A percentile compares a stretch with the other conserved stretches of the same genome.
Evolutionary conservation across 2,888 invertebrate species (phyloP).

Genomic region (Scaptomyza polygonia): DNA sequence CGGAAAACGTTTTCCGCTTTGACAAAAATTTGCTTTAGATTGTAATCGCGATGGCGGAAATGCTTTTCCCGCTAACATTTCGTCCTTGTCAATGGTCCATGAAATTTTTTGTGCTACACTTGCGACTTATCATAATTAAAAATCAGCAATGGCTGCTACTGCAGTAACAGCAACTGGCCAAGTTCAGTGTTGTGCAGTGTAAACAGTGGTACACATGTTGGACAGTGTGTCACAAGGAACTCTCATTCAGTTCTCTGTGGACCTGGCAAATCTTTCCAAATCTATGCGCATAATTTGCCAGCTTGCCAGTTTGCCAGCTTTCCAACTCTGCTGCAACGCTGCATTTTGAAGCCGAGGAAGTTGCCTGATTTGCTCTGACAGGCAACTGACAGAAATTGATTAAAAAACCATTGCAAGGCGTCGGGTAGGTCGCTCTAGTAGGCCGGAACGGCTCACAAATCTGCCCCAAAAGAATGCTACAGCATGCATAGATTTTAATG

Average conservation of each 20-base stretch:
- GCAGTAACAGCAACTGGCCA: conserved; percentile 46
- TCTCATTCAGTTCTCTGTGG: conserved; percentile 9
- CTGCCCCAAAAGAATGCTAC: conserved; percentile 30
- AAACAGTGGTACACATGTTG: conserved; percentile 17
- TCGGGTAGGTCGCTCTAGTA: conserved; percentile 44
- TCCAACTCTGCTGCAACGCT: conserved; percentile 1
- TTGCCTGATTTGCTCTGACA: conserved; percentile 67
- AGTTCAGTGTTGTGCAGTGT: conserved; percentile 60
- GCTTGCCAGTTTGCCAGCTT: conserved; percentile 1
- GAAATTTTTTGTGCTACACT: conserved; percentile 34
- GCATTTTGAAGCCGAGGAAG: conserved; percentile 24
- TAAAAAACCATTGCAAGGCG: conserved; percentile 66
- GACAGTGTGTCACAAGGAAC: conserved; percentile 50
- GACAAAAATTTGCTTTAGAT: conserved; percentile 71
- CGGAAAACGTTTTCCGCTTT: conserved; percentile 65
- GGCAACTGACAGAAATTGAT: conserved; percentile 77
- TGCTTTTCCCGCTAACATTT: conserved; percentile 20
- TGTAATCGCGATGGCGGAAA: conserved; percentile 66
- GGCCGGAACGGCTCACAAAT: conserved; percentile 43
- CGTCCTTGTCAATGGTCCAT: conserved; percentile 50
- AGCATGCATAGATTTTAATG: conserved; percentile 28
- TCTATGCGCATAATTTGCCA: conserved; percentile 75
- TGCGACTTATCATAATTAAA: conserved; percentile 72
- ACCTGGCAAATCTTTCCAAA: conserved; percentile 51
- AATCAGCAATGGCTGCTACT: conserved; percentile 52